These are phyloP conservation scores for Platyscapa corneri DNA, from an alignment of 1,140 invertebrate species.

Conservation along the genomic window DNA sequence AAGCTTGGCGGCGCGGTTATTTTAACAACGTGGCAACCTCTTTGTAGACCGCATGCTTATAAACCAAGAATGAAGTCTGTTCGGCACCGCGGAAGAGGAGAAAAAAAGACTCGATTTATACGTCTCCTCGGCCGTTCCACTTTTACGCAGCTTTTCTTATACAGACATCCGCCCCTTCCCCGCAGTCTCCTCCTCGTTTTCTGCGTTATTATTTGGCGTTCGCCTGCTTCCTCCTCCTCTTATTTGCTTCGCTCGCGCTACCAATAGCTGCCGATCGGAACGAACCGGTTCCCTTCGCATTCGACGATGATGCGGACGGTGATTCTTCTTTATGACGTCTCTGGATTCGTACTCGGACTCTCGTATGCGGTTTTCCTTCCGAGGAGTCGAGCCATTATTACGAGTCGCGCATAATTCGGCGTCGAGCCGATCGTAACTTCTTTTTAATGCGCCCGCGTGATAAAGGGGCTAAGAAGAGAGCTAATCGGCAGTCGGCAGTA, in stretches of 20 bases:
- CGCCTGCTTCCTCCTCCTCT: neutral
- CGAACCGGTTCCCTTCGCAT: constrained; percentile 32
- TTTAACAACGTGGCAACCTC: constrained; percentile 75
- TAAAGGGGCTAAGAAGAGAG: neutral
- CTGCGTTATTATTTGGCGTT: constrained; percentile 14
- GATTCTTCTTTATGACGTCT: constrained; percentile 39
- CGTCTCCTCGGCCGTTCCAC: constrained; percentile 40
- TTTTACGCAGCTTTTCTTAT: constrained; percentile 27
- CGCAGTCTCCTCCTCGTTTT: neutral
- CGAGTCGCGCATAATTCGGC: constrained; percentile 18
- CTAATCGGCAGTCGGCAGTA: constrained; percentile 6
- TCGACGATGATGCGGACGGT: constrained; percentile 19
- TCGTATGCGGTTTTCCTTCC: neutral
- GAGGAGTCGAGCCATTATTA: constrained; percentile 19
- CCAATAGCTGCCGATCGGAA: constrained; percentile 17
- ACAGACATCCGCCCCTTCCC: constrained; percentile 52
- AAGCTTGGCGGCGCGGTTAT: constrained; percentile 70
- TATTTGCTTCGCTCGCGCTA: neutral
- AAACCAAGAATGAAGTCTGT: constrained; percentile 74
- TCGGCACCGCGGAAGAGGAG: constrained; percentile 60
- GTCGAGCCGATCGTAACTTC: constrained; percentile 35
- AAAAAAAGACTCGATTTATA: constrained; percentile 55
- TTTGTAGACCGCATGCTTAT: constrained; percentile 75
- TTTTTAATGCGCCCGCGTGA: neutral
- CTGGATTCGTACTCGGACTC: constrained; percentile 25